These are phyloP conservation scores for Phymorhynchus buccinoides DNA, from an alignment of 1,140 invertebrate species.

Conservation along the genomic window DNA sequence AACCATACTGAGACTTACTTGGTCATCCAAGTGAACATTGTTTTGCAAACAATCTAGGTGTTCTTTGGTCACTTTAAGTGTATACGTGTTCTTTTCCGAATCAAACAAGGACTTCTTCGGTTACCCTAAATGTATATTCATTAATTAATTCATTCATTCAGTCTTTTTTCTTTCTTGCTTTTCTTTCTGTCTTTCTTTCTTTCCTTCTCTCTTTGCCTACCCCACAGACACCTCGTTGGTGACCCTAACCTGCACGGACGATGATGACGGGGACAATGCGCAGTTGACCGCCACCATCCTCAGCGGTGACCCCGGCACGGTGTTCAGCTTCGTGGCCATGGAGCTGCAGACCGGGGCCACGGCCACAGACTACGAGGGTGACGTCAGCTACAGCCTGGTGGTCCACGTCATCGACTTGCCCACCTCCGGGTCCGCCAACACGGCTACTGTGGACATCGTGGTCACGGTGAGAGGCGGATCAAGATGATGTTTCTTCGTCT, in stretches of 20 bases:
- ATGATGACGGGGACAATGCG: slow-evolving; percentile 39
- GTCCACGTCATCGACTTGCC: slow-evolving; percentile 43
- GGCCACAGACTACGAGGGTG: slow-evolving; percentile 53
- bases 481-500: too few relatives aligned
- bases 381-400: slow-evolving; percentile 42
- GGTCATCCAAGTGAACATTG: too few relatives aligned
- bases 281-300: slow-evolving; percentile 41
- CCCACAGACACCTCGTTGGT: slow-evolving; percentile 40
- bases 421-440: slow-evolving; percentile 28
- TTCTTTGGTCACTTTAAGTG: too few relatives aligned
- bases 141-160: too few relatives aligned
- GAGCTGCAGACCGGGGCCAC: slow-evolving; percentile 43
- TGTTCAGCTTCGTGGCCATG: slow-evolving; percentile 30
- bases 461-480: slow-evolving; percentile 39
- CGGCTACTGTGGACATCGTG: slow-evolving; percentile 48
- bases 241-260: slow-evolving; percentile 48
- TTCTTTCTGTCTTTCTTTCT: neutral
- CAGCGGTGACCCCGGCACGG: slow-evolving; percentile 44
- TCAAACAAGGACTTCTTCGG: too few relatives aligned
- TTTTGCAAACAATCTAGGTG: too few relatives aligned
- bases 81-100: too few relatives aligned
- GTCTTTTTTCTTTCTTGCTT: neutral
- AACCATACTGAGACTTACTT: too few relatives aligned
- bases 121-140: too few relatives aligned
- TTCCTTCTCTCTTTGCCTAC: neutral